Percentiles rank a stretch among this genome's conserved stretches.
Conservation (phyloP, 1,140 invertebrate genomes). For the Elymnias hypermnestra region DNA sequence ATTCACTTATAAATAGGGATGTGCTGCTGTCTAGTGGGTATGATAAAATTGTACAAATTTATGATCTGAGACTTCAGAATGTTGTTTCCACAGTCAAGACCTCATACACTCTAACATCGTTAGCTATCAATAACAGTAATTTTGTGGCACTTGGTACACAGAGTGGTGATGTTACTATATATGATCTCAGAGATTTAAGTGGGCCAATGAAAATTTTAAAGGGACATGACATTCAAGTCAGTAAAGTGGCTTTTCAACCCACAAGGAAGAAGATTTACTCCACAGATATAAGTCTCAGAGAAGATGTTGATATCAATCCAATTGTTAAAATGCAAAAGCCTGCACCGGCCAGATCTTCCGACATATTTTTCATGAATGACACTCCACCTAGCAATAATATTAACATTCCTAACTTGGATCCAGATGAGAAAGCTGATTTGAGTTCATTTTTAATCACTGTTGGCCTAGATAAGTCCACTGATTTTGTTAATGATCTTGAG, state of each 20-base stretch:
- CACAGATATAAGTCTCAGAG: conserved; percentile 57
- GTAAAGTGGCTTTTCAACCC: conserved; percentile 61
- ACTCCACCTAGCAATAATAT: conserved; percentile 45
- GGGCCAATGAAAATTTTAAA: conserved; percentile 52
- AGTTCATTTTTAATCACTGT: conserved; percentile 60
- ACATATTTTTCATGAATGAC: conserved; percentile 55
- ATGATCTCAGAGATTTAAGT: conserved; percentile 64
- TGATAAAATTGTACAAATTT: conserved; percentile 68
- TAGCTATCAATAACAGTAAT: conserved; percentile 60
- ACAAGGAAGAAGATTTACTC: conserved; percentile 45
- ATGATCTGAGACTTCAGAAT: conserved; percentile 65
- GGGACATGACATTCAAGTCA: conserved; percentile 58
- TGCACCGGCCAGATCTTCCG: conserved; percentile 41
- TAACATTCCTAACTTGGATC: conserved; percentile 25
- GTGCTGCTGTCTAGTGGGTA: conserved; percentile 65
- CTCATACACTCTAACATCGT: conserved; percentile 53
- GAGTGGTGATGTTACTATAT: conserved; percentile 57
- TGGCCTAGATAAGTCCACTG: conserved; percentile 54
- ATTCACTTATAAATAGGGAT: conserved; percentile 68
- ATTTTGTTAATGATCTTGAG: conserved; percentile 42
- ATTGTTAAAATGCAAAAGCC: conserved; percentile 42
- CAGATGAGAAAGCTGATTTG: conserved; percentile 45
- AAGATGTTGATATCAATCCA: conserved; percentile 45
- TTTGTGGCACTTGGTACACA: conserved; percentile 64
- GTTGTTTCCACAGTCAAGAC: conserved; percentile 63